These are phyloP conservation scores for Jordanella pulchra DNA, from an alignment of 2,797 vertebrate species.

Conservation along the genomic window DNA sequence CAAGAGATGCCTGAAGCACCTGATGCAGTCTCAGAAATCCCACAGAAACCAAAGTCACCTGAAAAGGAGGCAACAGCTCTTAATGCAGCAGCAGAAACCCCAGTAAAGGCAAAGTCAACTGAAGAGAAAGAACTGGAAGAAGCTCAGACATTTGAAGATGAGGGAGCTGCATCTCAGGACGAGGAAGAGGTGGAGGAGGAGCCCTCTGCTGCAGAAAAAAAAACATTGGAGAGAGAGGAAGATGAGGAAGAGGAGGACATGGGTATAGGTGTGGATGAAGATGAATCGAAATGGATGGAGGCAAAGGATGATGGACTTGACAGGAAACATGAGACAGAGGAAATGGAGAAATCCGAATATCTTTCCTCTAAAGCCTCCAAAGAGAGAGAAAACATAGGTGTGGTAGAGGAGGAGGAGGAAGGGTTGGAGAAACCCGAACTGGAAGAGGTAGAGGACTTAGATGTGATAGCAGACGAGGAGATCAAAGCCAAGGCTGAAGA, in stretches of 20 bases:
- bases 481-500: constrained; percentile 77
- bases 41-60: constrained; percentile 53
- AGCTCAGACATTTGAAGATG: constrained; percentile 77
- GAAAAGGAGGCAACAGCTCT: constrained; percentile 60
- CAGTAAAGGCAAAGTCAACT: constrained; percentile 43
- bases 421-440: constrained; percentile 89
- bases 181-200: constrained; percentile 77
- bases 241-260: constrained; percentile 69
- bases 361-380: constrained; percentile 53
- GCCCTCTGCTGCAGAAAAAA: constrained; percentile 53
- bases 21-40: constrained; percentile 44
- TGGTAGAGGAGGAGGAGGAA: constrained; percentile 69
- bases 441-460: constrained; percentile 88
- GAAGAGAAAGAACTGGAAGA: constrained; percentile 65
- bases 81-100: constrained; percentile 41
- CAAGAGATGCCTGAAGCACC: constrained; percentile 54
- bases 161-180: constrained; percentile 77
- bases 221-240: constrained; percentile 59
- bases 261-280: constrained; percentile 85
- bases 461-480: constrained; percentile 82
- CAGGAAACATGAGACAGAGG: constrained; percentile 80
- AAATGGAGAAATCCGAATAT: constrained; percentile 80
- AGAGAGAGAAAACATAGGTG: constrained; percentile 59
- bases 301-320: constrained; percentile 75
- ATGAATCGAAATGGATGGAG: constrained; percentile 76